These are phyloP conservation scores for Microcebus tavaratra DNA, from an alignment of 2,113 vertebrate species.

Conservation along the genomic window DNA sequence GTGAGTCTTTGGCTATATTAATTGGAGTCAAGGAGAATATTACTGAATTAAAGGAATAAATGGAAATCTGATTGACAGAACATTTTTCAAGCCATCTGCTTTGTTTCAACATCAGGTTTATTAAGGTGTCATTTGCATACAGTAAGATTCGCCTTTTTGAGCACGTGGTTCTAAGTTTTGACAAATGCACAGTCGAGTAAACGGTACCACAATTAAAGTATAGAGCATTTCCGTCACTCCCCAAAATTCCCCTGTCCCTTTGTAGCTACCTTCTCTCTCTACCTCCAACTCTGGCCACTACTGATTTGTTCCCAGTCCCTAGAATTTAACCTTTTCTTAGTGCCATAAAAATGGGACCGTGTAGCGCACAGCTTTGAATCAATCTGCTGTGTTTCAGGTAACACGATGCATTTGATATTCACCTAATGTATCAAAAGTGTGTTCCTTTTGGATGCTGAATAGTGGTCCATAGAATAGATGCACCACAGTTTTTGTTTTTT, in stretches of 20 bases:
- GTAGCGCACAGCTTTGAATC: accelerated
- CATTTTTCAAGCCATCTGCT: background rate
- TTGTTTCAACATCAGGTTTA: background rate
- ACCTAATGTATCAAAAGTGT: accelerated
- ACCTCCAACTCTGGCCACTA: accelerated
- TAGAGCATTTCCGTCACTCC: accelerated
- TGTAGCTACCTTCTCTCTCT: background rate
- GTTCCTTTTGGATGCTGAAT: background rate
- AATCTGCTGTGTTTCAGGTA: background rate
- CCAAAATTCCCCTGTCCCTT: accelerated
- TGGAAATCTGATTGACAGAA: background rate
- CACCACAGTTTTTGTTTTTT: accelerated
- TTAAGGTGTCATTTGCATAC: background rate
- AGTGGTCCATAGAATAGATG: background rate
- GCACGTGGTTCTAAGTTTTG: background rate
- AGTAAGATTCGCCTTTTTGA: background rate
- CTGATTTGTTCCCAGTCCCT: background rate
- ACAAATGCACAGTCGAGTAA: background rate
- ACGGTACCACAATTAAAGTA: accelerated
- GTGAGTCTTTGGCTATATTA: background rate
- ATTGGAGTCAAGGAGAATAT: background rate
- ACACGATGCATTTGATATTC: background rate
- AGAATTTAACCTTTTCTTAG: background rate
- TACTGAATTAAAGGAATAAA: background rate
- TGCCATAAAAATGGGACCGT: accelerated